phyloP scores from a whole-genome alignment of 2,797 vertebrate species.

The Peromyscus melanophrys region DNA sequence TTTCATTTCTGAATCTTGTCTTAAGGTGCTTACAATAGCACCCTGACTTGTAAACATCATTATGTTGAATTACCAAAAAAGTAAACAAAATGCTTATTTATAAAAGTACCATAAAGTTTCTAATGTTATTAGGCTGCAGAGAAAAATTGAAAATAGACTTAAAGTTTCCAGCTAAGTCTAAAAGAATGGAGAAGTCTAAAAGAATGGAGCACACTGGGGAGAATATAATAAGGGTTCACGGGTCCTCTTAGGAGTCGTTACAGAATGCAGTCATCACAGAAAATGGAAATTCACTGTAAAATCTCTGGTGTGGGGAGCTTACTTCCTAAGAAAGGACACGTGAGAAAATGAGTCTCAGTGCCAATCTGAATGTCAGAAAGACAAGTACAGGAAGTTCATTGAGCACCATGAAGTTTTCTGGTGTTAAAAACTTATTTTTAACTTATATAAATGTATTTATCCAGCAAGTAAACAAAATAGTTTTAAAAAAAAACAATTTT shows the following conservation, averaged over 20 bases:
- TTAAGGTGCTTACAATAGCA: neutral
- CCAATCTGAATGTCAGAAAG: neutral
- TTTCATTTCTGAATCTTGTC: neutral
- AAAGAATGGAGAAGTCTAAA: constrained; percentile 10
- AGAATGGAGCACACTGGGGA: neutral
- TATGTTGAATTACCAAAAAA: neutral
- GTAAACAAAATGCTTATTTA: neutral
- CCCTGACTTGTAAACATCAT: neutral
- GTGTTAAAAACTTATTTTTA: neutral
- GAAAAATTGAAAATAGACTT: neutral
- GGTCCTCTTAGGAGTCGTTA: neutral
- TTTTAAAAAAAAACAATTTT: neutral
- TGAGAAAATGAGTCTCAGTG: neutral
- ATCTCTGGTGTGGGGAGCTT: neutral
- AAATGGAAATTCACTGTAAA: neutral
- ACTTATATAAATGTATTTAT: neutral
- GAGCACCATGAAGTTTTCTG: neutral
- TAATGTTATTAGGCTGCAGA: neutral
- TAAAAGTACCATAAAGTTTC: neutral
- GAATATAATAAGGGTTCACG: neutral
- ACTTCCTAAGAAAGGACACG: neutral
- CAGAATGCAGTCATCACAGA: neutral
- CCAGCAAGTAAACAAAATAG: neutral
- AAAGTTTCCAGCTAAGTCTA: neutral
- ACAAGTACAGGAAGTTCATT: neutral